A percentile compares a stretch with the other conserved stretches of the same genome.
Conservation (phyloP, 2,888 invertebrate species). For the Callyntrura sp. region DNA sequence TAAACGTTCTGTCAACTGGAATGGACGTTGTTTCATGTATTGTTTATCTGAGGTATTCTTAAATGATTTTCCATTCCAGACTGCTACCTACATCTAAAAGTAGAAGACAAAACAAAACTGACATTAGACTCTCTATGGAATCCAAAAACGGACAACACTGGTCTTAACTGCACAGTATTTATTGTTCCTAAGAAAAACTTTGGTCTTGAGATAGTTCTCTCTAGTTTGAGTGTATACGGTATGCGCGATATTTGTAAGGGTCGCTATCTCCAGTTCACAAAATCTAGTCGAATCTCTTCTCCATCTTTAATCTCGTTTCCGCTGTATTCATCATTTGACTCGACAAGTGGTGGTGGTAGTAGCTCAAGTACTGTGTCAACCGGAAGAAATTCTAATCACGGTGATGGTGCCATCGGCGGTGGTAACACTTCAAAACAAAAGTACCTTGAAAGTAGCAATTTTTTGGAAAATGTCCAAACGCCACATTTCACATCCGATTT, state of each 20-base stretch:
- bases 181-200: slow-evolving; percentile 80
- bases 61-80: slow-evolving; percentile 58
- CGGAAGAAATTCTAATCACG: slow-evolving; percentile 1
- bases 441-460: slow-evolving; percentile 58
- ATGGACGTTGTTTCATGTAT: no score
- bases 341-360: slow-evolving; percentile 63
- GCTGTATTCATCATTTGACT: slow-evolving; percentile 29
- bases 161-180: slow-evolving; percentile 83
- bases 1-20: no score
- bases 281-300: slow-evolving; percentile 26
- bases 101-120: slow-evolving; percentile 76
- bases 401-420: background rate
- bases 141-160: slow-evolving; percentile 80
- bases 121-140: slow-evolving; percentile 81
- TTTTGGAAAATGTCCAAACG: slow-evolving; percentile 56
- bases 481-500: slow-evolving; percentile 15
- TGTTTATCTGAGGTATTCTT: no score
- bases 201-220: slow-evolving; percentile 81
- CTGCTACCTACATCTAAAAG: slow-evolving; percentile 79
- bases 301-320: slow-evolving; percentile 37
- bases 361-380: slow-evolving; percentile 60
- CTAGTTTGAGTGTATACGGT: slow-evolving; percentile 83
- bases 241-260: slow-evolving; percentile 83
- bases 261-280: slow-evolving; percentile 79
- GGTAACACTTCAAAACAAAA: slow-evolving; percentile 49